These are phyloP conservation scores for Muscina levida DNA, from an alignment of 2,888 invertebrate genomes.

Conservation along the genomic window DNA sequence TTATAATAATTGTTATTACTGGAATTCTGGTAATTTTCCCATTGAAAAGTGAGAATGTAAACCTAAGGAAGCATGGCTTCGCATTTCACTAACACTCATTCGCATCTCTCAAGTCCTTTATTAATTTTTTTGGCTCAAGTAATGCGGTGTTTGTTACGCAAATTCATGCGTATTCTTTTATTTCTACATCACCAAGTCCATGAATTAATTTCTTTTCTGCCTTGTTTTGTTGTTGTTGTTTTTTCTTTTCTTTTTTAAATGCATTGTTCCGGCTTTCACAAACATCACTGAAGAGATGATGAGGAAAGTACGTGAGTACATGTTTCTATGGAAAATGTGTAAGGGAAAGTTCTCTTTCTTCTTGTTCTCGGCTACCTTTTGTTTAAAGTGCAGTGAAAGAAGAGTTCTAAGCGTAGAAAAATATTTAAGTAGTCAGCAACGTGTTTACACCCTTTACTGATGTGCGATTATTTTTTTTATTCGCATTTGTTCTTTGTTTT, in stretches of 20 bases:
- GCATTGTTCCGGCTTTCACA: constrained; percentile 43
- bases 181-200: background rate
- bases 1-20: constrained; percentile 27
- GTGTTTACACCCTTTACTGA: constrained; percentile 52
- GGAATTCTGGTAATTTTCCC: background rate
- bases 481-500: background rate
- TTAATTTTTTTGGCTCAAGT: constrained; percentile 36
- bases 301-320: constrained; percentile 11
- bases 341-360: constrained; percentile 44
- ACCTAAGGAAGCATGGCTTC: too few relatives aligned
- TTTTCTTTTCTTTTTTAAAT: constrained; percentile 31
- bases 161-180: constrained; percentile 15
- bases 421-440: constrained; percentile 52
- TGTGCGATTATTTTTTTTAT: constrained; percentile 29
- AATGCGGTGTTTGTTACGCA: constrained; percentile 55
- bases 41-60: constrained; percentile 18
- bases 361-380: constrained; percentile 12
- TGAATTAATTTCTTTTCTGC: background rate
- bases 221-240: constrained; percentile 19
- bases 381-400: constrained; percentile 31
- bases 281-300: constrained; percentile 31
- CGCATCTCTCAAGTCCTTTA: constrained; percentile 31
- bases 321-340: constrained; percentile 6
- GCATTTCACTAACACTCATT: constrained; percentile 23
- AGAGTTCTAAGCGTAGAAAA: constrained; percentile 51